Conservation (phyloP, 2,888 invertebrate genomes). For the Hemistola chrysoprasaria region DNA sequence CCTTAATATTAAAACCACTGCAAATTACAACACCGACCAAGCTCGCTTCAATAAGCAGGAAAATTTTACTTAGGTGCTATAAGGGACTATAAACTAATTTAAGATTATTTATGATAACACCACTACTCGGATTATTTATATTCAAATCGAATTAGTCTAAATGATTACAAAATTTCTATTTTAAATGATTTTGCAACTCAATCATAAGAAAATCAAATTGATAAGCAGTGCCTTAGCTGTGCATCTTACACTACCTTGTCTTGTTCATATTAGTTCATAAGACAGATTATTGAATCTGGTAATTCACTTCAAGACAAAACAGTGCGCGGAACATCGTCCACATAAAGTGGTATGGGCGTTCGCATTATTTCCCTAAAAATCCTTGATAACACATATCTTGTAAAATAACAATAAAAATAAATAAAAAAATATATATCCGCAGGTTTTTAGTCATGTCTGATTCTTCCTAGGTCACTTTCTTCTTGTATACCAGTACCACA, state of each 20-base stretch:
- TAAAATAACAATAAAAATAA: not conserved
- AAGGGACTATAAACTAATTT: conserved; percentile 23
- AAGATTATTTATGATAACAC: conserved; percentile 8
- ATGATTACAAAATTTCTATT: conserved; percentile 13
- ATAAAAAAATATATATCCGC: too few species aligned
- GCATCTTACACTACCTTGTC: conserved; percentile 63
- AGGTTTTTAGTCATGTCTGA: too few species aligned
- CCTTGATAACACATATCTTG: too few species aligned
- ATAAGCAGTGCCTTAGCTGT: conserved; percentile 73
- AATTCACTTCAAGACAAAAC: conserved; percentile 54
- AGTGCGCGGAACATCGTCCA: conserved; percentile 69
- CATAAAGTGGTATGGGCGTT: conserved; percentile 47
- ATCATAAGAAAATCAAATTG: conserved; percentile 48
- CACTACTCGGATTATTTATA: conserved; percentile 7
- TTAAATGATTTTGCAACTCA: conserved; percentile 67
- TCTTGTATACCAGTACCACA: too few species aligned
- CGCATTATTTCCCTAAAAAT: conserved; percentile 41
- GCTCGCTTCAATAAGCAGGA: conserved; percentile 66
- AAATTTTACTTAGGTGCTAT: conserved; percentile 28
- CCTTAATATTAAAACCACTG: conserved; percentile 1
- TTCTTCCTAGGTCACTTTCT: too few species aligned
- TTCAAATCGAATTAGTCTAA: conserved; percentile 8
- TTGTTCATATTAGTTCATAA: conserved; percentile 24
- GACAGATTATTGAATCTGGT: conserved; percentile 1
- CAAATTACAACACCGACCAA: conserved; percentile 61